Conservation (phyloP, 2,888 invertebrate species). For the Cephus runcator region DNA sequence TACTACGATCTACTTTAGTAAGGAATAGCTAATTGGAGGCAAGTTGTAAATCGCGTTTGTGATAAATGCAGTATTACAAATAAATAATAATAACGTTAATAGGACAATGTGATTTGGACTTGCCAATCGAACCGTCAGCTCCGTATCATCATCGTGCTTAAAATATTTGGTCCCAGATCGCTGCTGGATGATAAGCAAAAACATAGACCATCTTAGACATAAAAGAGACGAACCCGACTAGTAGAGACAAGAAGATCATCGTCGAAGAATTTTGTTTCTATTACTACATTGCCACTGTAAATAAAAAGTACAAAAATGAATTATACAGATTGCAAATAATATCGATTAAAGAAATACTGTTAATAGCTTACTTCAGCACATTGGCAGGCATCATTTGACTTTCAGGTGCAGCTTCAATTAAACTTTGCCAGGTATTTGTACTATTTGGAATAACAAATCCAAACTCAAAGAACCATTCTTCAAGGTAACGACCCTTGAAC, state of each 20-base stretch:
- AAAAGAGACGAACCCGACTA: constrained; percentile 94
- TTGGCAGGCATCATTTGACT: constrained; percentile 99
- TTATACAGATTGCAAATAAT: not conserved
- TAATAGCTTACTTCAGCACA: constrained; percentile 82
- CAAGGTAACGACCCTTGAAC: constrained; percentile 90
- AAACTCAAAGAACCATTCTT: constrained; percentile 99
- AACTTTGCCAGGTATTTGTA: constrained; percentile 99
- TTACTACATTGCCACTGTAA: constrained; percentile 93
- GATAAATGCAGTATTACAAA: not conserved
- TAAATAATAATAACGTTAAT: not conserved
- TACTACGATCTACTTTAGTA: not conserved
- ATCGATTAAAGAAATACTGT: not conserved
- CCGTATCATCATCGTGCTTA: not conserved
- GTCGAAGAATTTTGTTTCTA: constrained; percentile 97
- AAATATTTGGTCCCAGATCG: constrained; percentile 19
- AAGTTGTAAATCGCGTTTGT: not conserved
- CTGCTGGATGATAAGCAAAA: not conserved
- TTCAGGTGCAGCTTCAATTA: constrained; percentile 98
- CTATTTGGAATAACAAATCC: constrained; percentile 99
- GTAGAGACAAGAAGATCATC: constrained; percentile 94
- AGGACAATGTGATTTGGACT: not conserved
- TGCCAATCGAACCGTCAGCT: not conserved
- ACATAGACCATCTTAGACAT: constrained; percentile 73
- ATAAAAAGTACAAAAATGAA: constrained; percentile 28
- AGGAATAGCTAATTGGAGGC: not conserved